These are phyloP conservation scores for Dromiciops gliroides DNA, from an alignment of 2,113 vertebrate species.

Conservation along the genomic window DNA sequence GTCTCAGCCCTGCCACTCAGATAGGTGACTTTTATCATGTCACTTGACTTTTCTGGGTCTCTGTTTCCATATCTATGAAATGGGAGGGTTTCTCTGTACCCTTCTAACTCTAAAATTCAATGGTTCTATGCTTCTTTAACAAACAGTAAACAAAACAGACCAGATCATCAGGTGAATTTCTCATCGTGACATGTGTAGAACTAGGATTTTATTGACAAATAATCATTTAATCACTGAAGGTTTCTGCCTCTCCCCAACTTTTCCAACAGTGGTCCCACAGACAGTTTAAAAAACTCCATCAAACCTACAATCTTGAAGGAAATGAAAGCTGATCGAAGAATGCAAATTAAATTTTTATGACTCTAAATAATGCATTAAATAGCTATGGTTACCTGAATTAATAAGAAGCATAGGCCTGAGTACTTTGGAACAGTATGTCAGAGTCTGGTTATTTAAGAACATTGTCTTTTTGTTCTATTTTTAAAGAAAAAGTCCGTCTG, in stretches of 20 bases:
- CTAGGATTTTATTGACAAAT: constrained; percentile 47
- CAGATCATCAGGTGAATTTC: constrained; percentile 14
- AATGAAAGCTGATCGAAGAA: constrained; percentile 62
- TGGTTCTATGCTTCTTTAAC: neutral
- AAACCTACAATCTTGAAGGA: constrained; percentile 58
- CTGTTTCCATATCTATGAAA: neutral
- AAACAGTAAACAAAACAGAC: neutral
- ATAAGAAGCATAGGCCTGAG: constrained; percentile 23
- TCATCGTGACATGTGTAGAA: constrained; percentile 43
- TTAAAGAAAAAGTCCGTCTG: constrained; percentile 6
- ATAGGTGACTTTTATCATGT: neutral
- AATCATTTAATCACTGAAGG: constrained; percentile 7
- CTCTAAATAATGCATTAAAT: constrained; percentile 73
- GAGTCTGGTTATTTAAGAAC: neutral
- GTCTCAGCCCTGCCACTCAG: neutral
- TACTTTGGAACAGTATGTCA: neutral
- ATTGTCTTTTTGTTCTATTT: neutral
- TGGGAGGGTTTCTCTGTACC: neutral
- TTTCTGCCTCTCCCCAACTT: neutral
- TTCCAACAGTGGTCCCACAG: constrained; percentile 32
- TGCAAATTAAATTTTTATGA: constrained; percentile 67
- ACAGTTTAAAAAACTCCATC: constrained; percentile 47
- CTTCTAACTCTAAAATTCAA: neutral
- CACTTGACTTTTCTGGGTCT: neutral
- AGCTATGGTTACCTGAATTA: constrained; percentile 59